Evolutionary conservation across 2,797 vertebrate genomes (phyloP), one percentile per base, ranked within the genome.

Genomic region (Enoplosus armatus): DNA sequence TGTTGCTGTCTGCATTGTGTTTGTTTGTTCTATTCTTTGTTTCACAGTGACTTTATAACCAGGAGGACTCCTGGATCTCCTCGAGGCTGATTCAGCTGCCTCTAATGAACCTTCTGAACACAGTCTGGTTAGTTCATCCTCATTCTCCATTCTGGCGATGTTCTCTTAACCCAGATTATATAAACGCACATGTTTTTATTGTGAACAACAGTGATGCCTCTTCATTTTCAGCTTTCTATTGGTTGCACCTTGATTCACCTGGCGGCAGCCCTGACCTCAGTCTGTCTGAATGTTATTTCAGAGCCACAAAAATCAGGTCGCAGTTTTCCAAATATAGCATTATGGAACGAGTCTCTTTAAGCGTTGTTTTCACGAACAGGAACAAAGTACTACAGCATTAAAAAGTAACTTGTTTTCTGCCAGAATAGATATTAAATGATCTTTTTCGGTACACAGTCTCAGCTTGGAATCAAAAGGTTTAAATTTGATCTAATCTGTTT

Each of bases 401-500:
- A 35, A 65, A 61, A 55, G 41, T 1, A 35, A 37, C 26, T 51
- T 16, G 14, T 47, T 65, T 70, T 59, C 29, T 8, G 29, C 0
- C 6, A 59, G 27, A 1, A 55, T 3, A 4, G 29, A 70, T 63
- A 37, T 31, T 54, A 65, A 64, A 50, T 60, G 43, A 43, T 2
- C 1, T 45, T 43, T n/a, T 58, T 22, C 8, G 1, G 1, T 26
- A 31, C 27, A 60, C 8, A 0, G 26, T 61, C 55, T 63, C 51
- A 27, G n/a, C 14, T 58, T 24, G 22, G 62, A 80, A 60, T 72
- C 48, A 82, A 69, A 75, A 39, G 26, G 9, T 55, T 75, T 6
- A 43, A 24, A 33, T 72, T 59, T 72, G 43, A 48, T 59, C 56
- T 78, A 73, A 74, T 89, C 80, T 70, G 55, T 64, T 64, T 50